Conservation (phyloP, 2,113 vertebrate species). For the Callipepla californica region DNA sequence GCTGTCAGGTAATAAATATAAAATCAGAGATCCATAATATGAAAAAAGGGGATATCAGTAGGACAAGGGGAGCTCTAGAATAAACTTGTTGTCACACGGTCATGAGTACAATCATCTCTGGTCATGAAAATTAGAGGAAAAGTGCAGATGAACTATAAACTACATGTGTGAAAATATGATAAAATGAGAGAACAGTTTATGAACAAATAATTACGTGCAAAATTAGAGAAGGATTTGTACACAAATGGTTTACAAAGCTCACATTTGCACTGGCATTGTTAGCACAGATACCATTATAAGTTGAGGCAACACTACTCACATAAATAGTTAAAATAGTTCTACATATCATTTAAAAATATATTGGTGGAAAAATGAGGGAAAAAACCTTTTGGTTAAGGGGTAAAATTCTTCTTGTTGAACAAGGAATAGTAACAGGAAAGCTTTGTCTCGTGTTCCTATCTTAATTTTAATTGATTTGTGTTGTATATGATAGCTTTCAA, state of each 20-base stretch:
- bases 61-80: neutral
- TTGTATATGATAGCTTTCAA: accelerated
- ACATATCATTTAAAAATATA: neutral
- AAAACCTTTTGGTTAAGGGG: neutral
- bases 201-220: neutral
- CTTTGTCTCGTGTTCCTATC: neutral
- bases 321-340: neutral
- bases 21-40: neutral
- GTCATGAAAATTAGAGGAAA: neutral
- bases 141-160: neutral
- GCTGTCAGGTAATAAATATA: neutral
- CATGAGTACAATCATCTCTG: neutral
- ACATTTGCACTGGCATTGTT: neutral
- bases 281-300: neutral
- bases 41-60: neutral
- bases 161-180: neutral
- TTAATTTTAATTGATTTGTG: neutral
- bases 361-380: neutral
- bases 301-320: neutral
- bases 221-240: neutral
- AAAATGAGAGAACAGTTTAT: neutral
- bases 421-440: neutral
- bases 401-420: neutral
- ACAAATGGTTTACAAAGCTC: neutral
- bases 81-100: neutral